Evolutionary conservation across 2,888 invertebrate genomes (phyloP).

Genomic region (Trilocha varians): DNA sequence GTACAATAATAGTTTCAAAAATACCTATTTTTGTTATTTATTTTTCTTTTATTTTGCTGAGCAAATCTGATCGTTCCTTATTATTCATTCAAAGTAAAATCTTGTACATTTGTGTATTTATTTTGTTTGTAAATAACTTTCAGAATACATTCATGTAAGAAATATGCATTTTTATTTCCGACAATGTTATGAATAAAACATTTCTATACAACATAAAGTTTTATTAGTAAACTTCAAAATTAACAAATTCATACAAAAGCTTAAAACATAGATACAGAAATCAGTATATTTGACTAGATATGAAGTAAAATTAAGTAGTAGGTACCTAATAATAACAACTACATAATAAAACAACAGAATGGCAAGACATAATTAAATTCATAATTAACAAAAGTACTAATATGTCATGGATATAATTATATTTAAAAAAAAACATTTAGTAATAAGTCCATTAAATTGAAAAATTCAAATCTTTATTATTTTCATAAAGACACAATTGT

Average conservation of each 20-base stretch:
- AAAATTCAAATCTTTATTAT: no score
- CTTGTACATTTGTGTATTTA: slow-evolving; percentile 46
- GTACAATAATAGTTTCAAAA: slow-evolving; percentile 22
- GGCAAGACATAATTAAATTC: no score
- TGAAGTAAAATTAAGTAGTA: no score
- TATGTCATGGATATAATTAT: neutral
- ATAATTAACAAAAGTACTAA: neutral
- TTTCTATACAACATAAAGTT: neutral
- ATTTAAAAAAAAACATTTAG: no score
- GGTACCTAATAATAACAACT: no score
- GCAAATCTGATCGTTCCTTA: slow-evolving; percentile 24
- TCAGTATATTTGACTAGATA: no score
- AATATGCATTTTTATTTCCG: slow-evolving; percentile 4
- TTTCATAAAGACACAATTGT: no score
- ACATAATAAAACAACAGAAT: no score
- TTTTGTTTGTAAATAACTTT: slow-evolving; percentile 61
- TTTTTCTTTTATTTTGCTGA: slow-evolving; percentile 33
- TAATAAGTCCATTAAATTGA: no score
- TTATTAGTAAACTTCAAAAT: neutral
- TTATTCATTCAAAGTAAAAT: slow-evolving; percentile 44
- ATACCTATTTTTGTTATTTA: slow-evolving; percentile 26
- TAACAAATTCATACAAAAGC: no score
- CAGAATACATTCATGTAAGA: slow-evolving; percentile 26
- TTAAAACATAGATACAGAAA: no score
- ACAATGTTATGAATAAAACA: neutral